Evolutionary conservation across 2,888 invertebrate genomes (phyloP), one percentile per base, ranked within the genome.

Genomic region (Tryphoninae sp.): DNA sequence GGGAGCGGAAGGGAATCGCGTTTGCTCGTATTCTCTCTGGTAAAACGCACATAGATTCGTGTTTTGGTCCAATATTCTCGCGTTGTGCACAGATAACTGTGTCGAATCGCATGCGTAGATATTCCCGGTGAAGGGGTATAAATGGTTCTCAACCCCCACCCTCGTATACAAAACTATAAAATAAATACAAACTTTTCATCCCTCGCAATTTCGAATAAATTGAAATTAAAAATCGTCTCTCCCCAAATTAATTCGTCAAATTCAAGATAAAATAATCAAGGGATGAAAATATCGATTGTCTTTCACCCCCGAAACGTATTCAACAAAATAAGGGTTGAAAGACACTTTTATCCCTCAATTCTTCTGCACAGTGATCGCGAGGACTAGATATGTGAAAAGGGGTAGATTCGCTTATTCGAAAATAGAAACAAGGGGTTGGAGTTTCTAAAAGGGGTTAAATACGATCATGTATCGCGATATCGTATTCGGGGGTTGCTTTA

Each of bases 1-100:
- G 55, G 23, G 59, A 76, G 80, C 71, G 71, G 59, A 80, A 76
- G 51, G 9, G 69, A 69, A 71, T 59, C 13, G 45, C 55, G 61
- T 19, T 33, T 0, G 61, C 19, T 7, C 33, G 4, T 61, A 0
- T 33, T 26, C 61, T 33, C 49, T 0, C 23, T 11, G 7, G 9
- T 73, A 55, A 55, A 40, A 69, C 53, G 40, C 4, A 45, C 45
- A 13, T 13, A 45, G 45, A 45, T 9, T 13, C 11, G 13, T 9
- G 7, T 9, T 45, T 45, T 3, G 45, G 11, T 13, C 13, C 9
- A 45, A 45, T 45, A 45, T 45, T 13, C 8, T 23, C 22, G 33
- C 19, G 53, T 16, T 51, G 13, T 11, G 33, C 33, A 59, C 23
- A 8, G 62, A 72, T 62, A 51, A 16, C 61, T 51, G 73, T 67